Conservation (phyloP, 2,113 vertebrate species). For the Corvus moneduloides region DNA sequence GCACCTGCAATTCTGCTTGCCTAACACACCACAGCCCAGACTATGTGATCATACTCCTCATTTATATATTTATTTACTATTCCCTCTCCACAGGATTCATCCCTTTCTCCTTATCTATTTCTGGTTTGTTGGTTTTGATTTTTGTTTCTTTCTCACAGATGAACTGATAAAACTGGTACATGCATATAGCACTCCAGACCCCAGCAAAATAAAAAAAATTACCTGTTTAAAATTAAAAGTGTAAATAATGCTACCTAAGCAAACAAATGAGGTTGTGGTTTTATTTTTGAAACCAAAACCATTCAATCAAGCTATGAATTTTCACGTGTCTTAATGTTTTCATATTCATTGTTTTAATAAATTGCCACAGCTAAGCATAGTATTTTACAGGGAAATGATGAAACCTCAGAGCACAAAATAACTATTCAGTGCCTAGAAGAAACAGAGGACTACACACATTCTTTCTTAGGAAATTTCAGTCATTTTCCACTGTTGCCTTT, state of each 20-base stretch:
- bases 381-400: neutral
- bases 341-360: neutral
- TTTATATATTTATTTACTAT: neutral
- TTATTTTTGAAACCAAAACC: neutral
- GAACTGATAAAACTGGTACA: neutral
- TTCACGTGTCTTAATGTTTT: too few relatives aligned
- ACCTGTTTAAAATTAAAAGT: neutral
- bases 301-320: neutral
- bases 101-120: neutral
- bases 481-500: neutral
- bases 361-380: neutral
- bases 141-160: neutral
- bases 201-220: neutral
- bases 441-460: neutral
- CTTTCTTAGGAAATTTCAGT: neutral
- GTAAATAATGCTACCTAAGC: neutral
- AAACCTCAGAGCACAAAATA: neutral
- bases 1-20: neutral
- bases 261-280: neutral
- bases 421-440: neutral
- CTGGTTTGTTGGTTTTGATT: neutral
- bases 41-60: neutral
- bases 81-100: neutral
- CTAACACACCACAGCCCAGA: neutral
- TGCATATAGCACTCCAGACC: neutral